phyloP scores from a whole-genome alignment of 2,797 vertebrate genomes.

The Amblyraja radiata region DNA sequence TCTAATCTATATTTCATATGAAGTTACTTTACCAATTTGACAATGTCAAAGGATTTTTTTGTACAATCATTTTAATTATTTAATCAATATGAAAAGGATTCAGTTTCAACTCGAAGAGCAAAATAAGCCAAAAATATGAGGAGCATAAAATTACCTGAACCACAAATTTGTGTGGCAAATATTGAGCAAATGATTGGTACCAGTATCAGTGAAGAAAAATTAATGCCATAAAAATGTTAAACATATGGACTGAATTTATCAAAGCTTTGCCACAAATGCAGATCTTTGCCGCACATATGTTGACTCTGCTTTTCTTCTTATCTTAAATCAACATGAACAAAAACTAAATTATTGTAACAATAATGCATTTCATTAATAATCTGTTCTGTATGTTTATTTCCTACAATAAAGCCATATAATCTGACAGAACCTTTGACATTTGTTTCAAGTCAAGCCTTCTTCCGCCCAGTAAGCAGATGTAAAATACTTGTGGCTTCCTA shows the following conservation, averaged over 20 bases:
- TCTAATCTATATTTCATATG: neutral
- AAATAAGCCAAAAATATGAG: neutral
- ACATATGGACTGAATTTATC: neutral
- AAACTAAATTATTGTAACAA: neutral
- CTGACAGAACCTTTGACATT: neutral
- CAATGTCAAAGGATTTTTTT: neutral
- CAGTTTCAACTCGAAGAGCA: neutral
- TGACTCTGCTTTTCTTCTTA: neutral
- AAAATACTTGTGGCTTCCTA: neutral
- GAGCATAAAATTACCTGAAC: neutral
- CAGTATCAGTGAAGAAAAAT: neutral
- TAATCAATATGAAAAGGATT: neutral
- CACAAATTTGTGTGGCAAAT: neutral
- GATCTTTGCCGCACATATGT: neutral
- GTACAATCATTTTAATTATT: neutral
- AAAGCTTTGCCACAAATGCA: neutral
- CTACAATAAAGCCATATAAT: neutral
- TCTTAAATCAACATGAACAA: neutral
- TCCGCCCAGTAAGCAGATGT: neutral
- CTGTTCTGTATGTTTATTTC: neutral
- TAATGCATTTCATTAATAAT: neutral
- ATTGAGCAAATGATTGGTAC: neutral
- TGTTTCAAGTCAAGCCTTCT: neutral
- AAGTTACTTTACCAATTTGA: neutral
- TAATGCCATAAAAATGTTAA: neutral